Evolutionary conservation across 1,140 invertebrate species (phyloP).

Genomic region (Polypedilum pembai): DNA sequence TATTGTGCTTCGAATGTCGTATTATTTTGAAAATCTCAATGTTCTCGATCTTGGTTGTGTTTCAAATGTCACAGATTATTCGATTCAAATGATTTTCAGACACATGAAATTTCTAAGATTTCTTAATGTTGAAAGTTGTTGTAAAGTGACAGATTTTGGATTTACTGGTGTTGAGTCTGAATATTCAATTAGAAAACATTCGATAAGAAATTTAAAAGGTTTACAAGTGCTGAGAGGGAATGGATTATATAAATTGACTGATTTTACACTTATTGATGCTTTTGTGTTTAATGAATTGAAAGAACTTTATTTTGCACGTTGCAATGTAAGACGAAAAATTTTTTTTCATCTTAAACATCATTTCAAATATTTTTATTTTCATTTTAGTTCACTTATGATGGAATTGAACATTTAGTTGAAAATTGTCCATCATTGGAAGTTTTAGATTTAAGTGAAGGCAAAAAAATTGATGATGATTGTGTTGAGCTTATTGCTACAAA

Average conservation of each 20-base stretch:
- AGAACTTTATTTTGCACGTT: not conserved
- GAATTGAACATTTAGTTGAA: not conserved
- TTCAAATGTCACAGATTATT: not conserved
- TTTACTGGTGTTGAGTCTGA: not conserved
- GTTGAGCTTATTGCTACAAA: not conserved
- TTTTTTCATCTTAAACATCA: no score
- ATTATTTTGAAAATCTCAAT: not conserved
- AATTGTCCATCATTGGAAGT: conserved; percentile 10
- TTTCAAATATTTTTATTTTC: no score
- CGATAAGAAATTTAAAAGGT: not conserved
- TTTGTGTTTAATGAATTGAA: conserved; percentile 1
- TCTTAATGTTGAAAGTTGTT: conserved; percentile 12
- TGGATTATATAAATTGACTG: conserved; percentile 20
- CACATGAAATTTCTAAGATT: not conserved
- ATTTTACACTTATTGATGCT: conserved; percentile 18
- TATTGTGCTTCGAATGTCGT: not conserved
- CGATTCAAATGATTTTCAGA: not conserved
- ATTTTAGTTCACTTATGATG: not conserved
- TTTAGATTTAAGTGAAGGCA: not conserved
- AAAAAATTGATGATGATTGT: not conserved
- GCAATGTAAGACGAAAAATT: not conserved
- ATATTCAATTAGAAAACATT: not conserved
- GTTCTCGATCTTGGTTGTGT: not conserved
- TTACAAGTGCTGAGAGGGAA: not conserved
- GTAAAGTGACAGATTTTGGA: not conserved